phyloP scores from a whole-genome alignment of 2,797 vertebrate genomes.

The Rhinoraja longicauda region DNA sequence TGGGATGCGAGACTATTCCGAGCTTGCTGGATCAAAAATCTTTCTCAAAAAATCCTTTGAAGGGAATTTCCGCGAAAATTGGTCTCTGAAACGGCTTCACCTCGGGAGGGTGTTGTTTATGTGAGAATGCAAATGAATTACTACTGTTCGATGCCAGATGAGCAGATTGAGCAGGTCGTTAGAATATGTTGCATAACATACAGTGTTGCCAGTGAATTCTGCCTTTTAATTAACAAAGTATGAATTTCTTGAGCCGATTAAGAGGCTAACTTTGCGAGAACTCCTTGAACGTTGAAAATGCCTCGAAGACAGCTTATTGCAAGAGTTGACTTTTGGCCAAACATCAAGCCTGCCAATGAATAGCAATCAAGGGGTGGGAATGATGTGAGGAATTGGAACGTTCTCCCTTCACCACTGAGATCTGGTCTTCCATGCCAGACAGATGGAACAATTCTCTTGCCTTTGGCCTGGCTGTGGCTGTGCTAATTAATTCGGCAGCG shows the following conservation, averaged over 20 bases:
- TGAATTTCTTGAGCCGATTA: slow-evolving; percentile 7
- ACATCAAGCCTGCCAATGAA: background rate
- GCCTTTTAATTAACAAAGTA: slow-evolving; percentile 23
- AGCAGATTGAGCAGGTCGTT: background rate
- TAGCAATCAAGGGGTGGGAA: background rate
- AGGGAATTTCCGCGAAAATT: background rate
- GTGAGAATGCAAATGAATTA: slow-evolving; percentile 27
- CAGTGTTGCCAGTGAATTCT: background rate
- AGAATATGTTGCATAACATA: slow-evolving; percentile 15
- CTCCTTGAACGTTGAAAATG: background rate
- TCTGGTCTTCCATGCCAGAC: background rate
- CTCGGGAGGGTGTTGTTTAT: background rate
- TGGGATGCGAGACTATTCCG: background rate
- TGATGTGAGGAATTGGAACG: background rate
- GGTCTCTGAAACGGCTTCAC: background rate
- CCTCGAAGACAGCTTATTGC: background rate
- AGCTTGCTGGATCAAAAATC: background rate
- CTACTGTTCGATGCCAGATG: background rate
- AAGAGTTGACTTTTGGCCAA: background rate
- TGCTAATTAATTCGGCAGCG: background rate
- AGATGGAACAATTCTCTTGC: background rate
- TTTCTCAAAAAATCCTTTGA: background rate
- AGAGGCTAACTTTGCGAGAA: background rate
- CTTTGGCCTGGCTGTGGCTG: background rate
- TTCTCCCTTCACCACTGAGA: background rate